Evolutionary conservation across 2,888 invertebrate species (phyloP).

Genomic region (Cetonia aurata): DNA sequence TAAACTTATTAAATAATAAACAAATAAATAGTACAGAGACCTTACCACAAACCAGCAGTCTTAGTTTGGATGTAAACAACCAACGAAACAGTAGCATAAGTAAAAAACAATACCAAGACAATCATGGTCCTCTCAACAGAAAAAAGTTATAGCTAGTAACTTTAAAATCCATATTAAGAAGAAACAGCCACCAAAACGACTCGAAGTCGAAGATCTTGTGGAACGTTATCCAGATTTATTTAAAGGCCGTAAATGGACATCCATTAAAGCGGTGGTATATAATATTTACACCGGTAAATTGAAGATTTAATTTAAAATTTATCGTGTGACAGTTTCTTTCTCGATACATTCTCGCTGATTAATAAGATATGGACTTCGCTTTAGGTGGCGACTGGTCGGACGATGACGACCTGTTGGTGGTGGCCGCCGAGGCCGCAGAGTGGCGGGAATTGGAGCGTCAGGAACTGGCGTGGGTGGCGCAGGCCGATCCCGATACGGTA

Average conservation of each 20-base stretch:
- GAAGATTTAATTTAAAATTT: not conserved
- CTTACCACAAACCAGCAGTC: not conserved
- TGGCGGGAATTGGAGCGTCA: too few relatives aligned
- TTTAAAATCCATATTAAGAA: conserved; percentile 2
- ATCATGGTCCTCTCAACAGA: not conserved
- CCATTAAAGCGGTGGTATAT: conserved; percentile 5
- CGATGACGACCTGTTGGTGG: too few relatives aligned
- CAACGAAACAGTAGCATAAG: not conserved
- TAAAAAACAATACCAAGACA: not conserved
- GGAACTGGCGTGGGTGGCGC: too few relatives aligned
- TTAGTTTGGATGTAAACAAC: too few relatives aligned
- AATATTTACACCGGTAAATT: conserved; percentile 26
- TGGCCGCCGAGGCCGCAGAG: too few relatives aligned
- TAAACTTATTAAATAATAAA: not conserved
- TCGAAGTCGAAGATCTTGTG: not conserved
- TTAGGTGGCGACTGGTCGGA: too few relatives aligned
- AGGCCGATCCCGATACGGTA: too few relatives aligned
- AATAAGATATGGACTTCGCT: too few relatives aligned
- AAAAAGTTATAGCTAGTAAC: conserved; percentile 4
- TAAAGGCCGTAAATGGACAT: conserved; percentile 1
- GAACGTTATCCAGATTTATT: not conserved
- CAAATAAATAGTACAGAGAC: not conserved
- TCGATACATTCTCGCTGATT: too few relatives aligned
- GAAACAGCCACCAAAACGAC: conserved; percentile 7
- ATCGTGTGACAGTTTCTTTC: too few relatives aligned